phyloP scores from a whole-genome alignment of 1,140 invertebrate species.

The Scaptomyza graminum region DNA sequence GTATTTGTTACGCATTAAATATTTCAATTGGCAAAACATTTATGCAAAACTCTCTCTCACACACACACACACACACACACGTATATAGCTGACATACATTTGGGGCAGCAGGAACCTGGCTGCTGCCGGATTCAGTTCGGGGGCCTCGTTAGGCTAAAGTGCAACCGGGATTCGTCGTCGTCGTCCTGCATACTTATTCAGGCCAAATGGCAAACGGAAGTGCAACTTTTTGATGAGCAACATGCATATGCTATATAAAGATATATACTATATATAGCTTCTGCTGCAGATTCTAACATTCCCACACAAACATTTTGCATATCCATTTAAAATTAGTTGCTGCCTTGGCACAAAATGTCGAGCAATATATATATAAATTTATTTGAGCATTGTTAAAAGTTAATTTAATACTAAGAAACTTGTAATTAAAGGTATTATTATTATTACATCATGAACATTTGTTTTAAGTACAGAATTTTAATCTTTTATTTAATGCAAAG shows the following conservation, averaged over 20 bases:
- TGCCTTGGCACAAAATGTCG: not conserved
- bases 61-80: constrained; percentile 9
- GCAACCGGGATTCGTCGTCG: constrained; percentile 11
- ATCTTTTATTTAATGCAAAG: not conserved
- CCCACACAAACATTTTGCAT: constrained; percentile 1
- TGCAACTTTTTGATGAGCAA: constrained; percentile 46
- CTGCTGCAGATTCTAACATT: constrained; percentile 11
- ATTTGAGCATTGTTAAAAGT: too few relatives aligned
- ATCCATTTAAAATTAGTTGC: constrained; percentile 22
- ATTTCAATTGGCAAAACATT: constrained; percentile 75
- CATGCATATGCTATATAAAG: constrained; percentile 35
- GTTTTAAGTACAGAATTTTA: not conserved
- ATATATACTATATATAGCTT: not conserved
- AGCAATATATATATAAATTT: too few relatives aligned
- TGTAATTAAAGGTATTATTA: too few relatives aligned
- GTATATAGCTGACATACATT: constrained; percentile 3
- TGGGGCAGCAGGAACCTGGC: not conserved
- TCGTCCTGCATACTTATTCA: constrained; percentile 27
- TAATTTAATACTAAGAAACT: too few relatives aligned
- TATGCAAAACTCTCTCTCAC: constrained; percentile 58
- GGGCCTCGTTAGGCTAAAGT: constrained; percentile 41
- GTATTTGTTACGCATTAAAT: constrained; percentile 69
- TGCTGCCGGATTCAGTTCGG: constrained; percentile 15
- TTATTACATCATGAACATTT: too few relatives aligned
- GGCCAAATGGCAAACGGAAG: constrained; percentile 52